A percentile compares a stretch with the other conserved stretches of the same genome.
Evolutionary conservation across 2,888 invertebrate species (phyloP).

Genomic region (Unio delphinus): DNA sequence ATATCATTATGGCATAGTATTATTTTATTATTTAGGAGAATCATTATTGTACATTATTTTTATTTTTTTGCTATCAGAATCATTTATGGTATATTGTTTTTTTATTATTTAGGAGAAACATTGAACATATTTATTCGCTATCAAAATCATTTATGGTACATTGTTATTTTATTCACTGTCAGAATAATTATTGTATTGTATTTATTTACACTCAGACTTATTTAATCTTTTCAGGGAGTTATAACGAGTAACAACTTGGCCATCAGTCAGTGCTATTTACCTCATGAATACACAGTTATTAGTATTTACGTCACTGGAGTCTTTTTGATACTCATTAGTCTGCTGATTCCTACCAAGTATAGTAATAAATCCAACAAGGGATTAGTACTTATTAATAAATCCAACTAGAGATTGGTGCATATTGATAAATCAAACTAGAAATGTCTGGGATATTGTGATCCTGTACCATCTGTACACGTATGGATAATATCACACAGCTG

Average conservation of each 20-base stretch:
- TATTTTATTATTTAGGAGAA: too few species aligned
- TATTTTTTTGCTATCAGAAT: too few species aligned
- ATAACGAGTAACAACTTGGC: slow-evolving; percentile 83
- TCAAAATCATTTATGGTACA: not conserved
- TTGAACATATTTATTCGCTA: not conserved
- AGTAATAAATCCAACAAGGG: not conserved
- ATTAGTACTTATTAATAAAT: slow-evolving; percentile 11
- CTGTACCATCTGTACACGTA: too few species aligned
- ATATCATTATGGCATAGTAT: not conserved
- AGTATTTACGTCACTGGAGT: slow-evolving; percentile 75
- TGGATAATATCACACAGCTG: too few species aligned
- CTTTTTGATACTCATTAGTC: slow-evolving; percentile 36
- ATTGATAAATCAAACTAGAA: slow-evolving; percentile 11
- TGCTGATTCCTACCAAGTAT: slow-evolving; percentile 20
- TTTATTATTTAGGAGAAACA: not conserved
- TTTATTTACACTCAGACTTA: too few species aligned
- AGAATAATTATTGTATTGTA: too few species aligned
- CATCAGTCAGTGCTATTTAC: slow-evolving; percentile 86
- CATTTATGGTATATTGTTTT: not conserved
- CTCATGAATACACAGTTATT: slow-evolving; percentile 83
- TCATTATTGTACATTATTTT: too few species aligned
- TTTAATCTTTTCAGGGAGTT: slow-evolving; percentile 78
- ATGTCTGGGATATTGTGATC: too few species aligned
- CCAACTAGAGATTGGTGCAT: slow-evolving; percentile 5
- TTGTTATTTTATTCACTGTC: too few species aligned